Evolutionary conservation across 2,113 vertebrate genomes (phyloP), one percentile per base, ranked within the genome.

Genomic region (Syngnathus typhle): DNA sequence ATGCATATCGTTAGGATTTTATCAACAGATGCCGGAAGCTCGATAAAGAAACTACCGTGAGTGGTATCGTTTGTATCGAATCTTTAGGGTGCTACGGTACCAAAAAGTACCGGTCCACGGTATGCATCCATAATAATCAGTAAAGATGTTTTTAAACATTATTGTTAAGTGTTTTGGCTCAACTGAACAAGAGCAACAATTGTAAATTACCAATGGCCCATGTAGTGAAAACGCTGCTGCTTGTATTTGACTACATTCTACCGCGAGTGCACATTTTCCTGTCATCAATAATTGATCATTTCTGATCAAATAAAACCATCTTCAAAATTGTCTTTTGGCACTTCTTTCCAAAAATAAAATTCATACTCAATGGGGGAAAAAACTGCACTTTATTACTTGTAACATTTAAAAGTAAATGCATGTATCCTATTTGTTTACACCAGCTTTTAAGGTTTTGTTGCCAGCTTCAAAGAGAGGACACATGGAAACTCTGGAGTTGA

Each of bases 61-160:
- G 3, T 32, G 27, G 27, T 32, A 32, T 32, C 27, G 27, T 32
- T 32, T 32, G 27, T 32, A 32, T 32, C 27, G 27, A 32, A 32
- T 3, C 27, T 32, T 32, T 32, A 32, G 27, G 27, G 27, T 32
- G 27, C 27, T 32, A 32, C 27, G 27, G 27, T 32, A 32, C 27
- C 27, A 32, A 32, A 32, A 32, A 32, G 27, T 32, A 32, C 27
- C 27, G 27, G 27, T 32, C 27, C 27, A 32, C 27, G 27, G 27
- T 32, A 32, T 32, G 27, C 27, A 32, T 32, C 27, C 27, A 2
- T 32, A 32, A 76, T 62, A 71, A 76, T 85, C 79, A 91, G 90
- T 90, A 90, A 91, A 91, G 82, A 83, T 84, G 27, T 32, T 32
- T 84, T 79, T 76, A 69, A 82, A 72, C 67, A 56, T 76, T 46